These are phyloP conservation scores for Sylvilagus floridanus DNA, from an alignment of 2,797 vertebrate species.

Conservation along the genomic window DNA sequence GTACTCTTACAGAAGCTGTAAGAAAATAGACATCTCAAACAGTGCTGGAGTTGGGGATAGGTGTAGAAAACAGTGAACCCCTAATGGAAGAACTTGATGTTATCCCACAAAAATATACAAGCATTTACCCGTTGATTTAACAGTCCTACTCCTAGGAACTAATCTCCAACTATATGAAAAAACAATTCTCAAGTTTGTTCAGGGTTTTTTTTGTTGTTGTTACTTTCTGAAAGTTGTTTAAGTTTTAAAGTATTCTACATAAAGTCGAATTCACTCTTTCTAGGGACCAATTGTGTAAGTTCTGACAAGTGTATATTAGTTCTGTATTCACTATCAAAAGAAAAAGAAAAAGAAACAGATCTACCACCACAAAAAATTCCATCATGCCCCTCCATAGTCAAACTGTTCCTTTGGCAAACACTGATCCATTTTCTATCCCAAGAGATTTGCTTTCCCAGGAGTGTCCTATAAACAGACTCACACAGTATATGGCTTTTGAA, in stretches of 20 bases:
- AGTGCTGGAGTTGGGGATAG: background rate
- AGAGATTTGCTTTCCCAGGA: slow-evolving; percentile 30
- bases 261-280: slow-evolving; percentile 5
- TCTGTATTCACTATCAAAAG: slow-evolving; percentile 18
- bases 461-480: background rate
- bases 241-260: slow-evolving; percentile 22
- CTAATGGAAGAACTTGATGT: background rate
- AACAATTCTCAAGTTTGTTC: background rate
- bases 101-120: slow-evolving; percentile 9
- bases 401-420: background rate
- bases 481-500: background rate
- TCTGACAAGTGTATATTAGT: background rate
- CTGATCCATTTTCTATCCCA: background rate
- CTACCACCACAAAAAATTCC: background rate
- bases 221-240: background rate
- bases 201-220: background rate
- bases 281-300: background rate
- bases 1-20: background rate
- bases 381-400: background rate
- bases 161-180: background rate
- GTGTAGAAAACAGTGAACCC: background rate
- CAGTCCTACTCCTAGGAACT: background rate
- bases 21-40: background rate
- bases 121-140: background rate
- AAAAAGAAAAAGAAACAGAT: background rate